These are phyloP conservation scores for Cyanocitta stelleri DNA, from an alignment of 2,113 vertebrate genomes.

Conservation along the genomic window DNA sequence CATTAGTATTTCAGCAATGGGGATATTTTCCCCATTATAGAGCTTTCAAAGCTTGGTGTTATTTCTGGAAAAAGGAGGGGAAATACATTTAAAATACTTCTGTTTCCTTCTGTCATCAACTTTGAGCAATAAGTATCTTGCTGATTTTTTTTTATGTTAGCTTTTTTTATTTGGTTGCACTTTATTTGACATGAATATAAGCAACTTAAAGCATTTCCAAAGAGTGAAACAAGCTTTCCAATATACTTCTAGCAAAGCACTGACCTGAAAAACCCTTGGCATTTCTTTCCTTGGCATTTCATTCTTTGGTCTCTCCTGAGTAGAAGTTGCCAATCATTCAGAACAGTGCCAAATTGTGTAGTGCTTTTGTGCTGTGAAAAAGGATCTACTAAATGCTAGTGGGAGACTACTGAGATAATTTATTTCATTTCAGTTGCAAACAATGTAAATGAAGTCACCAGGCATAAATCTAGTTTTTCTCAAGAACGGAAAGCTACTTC, in stretches of 20 bases:
- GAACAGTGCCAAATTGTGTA: conserved; percentile 45
- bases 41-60: not conserved
- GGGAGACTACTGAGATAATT: conserved; percentile 1
- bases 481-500: not conserved
- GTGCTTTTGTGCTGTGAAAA: conserved; percentile 51
- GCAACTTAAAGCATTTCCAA: not conserved
- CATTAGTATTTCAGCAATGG: not conserved
- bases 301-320: conserved; percentile 51
- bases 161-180: not conserved
- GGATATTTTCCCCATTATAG: not conserved
- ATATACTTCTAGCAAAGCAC: conserved; percentile 29
- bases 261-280: conserved; percentile 55
- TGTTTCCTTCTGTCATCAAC: not conserved
- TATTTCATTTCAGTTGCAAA: conserved; percentile 44
- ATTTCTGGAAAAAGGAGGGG: not conserved
- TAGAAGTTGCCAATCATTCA: conserved; percentile 60
- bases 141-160: not conserved
- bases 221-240: conserved; percentile 14
- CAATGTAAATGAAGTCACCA: conserved; percentile 6
- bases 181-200: conserved; percentile 28
- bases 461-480: not conserved
- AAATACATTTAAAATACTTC: not conserved
- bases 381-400: conserved; percentile 38
- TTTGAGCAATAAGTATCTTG: not conserved
- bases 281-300: conserved; percentile 55